These are phyloP conservation scores for Drosophila borealis DNA, from an alignment of 2,888 invertebrate genomes.

Conservation along the genomic window DNA sequence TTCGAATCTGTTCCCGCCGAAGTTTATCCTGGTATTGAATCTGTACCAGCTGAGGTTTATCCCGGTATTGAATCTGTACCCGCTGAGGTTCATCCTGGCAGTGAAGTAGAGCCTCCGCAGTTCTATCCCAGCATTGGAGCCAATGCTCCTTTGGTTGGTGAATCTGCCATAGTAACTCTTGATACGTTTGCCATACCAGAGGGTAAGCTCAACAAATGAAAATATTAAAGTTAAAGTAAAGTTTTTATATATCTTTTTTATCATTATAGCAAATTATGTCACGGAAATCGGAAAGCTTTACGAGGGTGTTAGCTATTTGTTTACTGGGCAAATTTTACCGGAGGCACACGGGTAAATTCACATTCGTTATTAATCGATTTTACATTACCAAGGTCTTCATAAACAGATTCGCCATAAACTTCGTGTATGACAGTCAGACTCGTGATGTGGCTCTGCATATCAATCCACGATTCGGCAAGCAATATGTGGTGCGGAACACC, in stretches of 20 bases:
- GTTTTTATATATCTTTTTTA: background rate
- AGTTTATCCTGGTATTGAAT: constrained; percentile 16
- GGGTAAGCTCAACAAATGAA: background rate
- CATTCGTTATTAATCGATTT: background rate
- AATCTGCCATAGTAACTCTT: constrained; percentile 17
- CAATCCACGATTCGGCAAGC: constrained; percentile 91
- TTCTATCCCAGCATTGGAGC: constrained; percentile 4
- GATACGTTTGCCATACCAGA: constrained; percentile 1
- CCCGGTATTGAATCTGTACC: constrained; percentile 17
- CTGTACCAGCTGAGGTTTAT: constrained; percentile 19
- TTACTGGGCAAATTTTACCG: constrained; percentile 73
- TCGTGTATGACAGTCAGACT: constrained; percentile 72
- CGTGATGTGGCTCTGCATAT: constrained; percentile 91
- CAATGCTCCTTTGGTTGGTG: constrained; percentile 1
- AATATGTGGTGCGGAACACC: constrained; percentile 91
- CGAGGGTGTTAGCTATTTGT: constrained; percentile 82
- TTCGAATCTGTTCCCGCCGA: constrained; percentile 12
- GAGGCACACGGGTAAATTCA: constrained; percentile 80
- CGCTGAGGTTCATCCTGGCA: constrained; percentile 18
- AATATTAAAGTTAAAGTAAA: background rate
- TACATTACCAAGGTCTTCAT: background rate
- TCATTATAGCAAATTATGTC: background rate
- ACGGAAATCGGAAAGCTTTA: constrained; percentile 68
- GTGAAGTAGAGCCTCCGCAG: background rate
- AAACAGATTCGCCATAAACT: constrained; percentile 83